Base-by-base conservation (phyloP, 2,797 vertebrate species). In the Clangula hyemalis region DNA sequence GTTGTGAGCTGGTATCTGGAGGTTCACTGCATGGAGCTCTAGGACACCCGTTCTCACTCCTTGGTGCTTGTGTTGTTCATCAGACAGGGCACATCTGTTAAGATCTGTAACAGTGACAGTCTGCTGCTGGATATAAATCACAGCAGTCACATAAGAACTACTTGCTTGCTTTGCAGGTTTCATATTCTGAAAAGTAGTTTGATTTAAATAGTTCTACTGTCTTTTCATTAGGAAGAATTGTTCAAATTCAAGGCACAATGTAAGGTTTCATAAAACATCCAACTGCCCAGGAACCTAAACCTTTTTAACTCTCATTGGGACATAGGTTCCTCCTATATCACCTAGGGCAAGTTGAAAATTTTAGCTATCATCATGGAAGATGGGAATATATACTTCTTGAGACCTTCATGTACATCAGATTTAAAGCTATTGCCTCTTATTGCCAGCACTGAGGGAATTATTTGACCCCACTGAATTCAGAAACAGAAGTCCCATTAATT, bases 401-500 rank as follows among this genome's bases (percentile, higher is more conserved):
- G 72, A 86, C 54, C 65, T 70, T 53, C 41, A 78, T 72, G 70
- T 71, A 47, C 43, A 4, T 86, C 27, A 66, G 62, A 45, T 90
- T 94, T 91, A 93, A 77, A 90, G 68, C 80, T 79, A 64, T 39
- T 38, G 9, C 60, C n/a, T 73, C 80, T 84, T 12, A 2, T 69
- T 95, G 84, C 87, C 54, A 58, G 77, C 45, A 93, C 53, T 30
- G 41, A 85, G 53, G 81, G 93, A 85, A 87, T 93, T 82, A 76
- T 73, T 91, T 94, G 95, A 53, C 74, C 77, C 57, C 56, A 39
- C 56, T 74, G 74, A 90, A 73, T 66, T 81, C 56, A 88, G 68
- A 79, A 93, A 76, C 57, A 71, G 71, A 94, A 87, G 49, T 87
- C 77, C 64, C 78, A 62, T 87, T 94, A 80, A 94, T 94, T 80